Conservation (phyloP, 2,797 vertebrate species). For the Myioborus miniatus region DNA sequence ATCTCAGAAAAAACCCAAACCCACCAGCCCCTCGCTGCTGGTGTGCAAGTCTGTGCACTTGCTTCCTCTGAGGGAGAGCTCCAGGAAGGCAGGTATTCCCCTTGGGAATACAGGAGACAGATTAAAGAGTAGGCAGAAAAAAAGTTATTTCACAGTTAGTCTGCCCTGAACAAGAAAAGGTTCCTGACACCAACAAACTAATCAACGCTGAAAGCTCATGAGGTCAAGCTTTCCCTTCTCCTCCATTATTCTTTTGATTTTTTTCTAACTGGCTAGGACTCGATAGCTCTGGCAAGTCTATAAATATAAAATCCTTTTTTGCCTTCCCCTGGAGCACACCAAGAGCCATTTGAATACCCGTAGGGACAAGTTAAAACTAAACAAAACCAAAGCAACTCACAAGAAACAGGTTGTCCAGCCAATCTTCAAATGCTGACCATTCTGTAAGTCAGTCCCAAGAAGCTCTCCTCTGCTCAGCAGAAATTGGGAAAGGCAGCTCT, state of each 20-base stretch:
- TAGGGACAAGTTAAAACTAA: not conserved
- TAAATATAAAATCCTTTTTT: constrained; percentile 25
- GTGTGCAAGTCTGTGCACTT: not conserved
- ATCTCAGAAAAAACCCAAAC: not conserved
- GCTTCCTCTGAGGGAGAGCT: not conserved
- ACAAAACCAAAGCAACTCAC: not conserved
- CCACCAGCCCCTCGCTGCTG: not conserved
- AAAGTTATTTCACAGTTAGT: constrained; percentile 19
- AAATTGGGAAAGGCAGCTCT: not conserved
- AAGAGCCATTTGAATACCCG: not conserved
- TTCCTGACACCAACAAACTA: constrained; percentile 49
- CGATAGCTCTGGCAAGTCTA: not conserved
- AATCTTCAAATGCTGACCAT: not conserved
- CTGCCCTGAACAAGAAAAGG: constrained; percentile 36
- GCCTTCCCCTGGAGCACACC: not conserved
- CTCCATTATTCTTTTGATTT: constrained; percentile 43
- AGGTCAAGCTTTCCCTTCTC: constrained; percentile 49
- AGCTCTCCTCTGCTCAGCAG: not conserved
- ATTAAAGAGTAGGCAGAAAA: not conserved
- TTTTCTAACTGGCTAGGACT: constrained; percentile 36
- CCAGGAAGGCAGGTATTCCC: not conserved
- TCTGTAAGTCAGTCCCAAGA: not conserved
- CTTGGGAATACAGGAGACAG: not conserved
- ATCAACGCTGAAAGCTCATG: constrained; percentile 59
- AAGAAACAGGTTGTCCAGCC: not conserved